Conservation (phyloP, 1,140 invertebrate species). For the Limonius californicus region DNA sequence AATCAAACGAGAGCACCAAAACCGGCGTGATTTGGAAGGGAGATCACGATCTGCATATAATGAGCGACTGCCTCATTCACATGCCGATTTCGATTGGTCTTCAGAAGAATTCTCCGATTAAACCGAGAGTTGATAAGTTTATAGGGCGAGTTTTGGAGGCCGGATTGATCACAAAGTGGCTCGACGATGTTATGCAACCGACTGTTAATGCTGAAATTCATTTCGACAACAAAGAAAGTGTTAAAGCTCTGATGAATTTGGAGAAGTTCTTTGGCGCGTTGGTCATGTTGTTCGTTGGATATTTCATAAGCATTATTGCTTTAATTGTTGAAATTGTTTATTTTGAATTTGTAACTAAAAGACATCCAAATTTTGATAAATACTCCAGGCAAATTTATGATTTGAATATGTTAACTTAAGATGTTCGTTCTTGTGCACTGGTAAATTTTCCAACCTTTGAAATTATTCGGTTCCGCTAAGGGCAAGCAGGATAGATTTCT, state of each 20-base stretch:
- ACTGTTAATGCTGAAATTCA: constrained; percentile 45
- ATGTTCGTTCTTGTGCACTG: no score
- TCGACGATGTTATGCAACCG: constrained; percentile 64
- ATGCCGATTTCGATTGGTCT: constrained; percentile 76
- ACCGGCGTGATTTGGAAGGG: background rate
- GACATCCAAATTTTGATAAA: constrained; percentile 67
- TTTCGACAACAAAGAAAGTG: constrained; percentile 47
- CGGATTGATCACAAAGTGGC: constrained; percentile 74
- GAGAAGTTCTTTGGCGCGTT: constrained; percentile 73
- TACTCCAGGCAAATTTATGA: constrained; percentile 50
- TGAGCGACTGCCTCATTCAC: constrained; percentile 73
- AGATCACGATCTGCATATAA: constrained; percentile 67
- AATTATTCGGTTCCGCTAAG: no score
- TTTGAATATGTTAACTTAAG: no score
- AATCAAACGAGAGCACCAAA: background rate
- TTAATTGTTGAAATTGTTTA: constrained; percentile 61
- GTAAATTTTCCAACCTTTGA: no score
- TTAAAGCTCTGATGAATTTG: constrained; percentile 70
- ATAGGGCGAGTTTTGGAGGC: constrained; percentile 65
- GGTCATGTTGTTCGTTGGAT: constrained; percentile 64
- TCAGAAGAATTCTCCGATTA: constrained; percentile 76
- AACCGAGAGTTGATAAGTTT: constrained; percentile 63
- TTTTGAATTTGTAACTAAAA: constrained; percentile 60
- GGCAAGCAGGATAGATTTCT: no score
- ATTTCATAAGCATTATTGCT: constrained; percentile 55